A percentile compares a stretch with the other conserved stretches of the same genome.
phyloP scores from a whole-genome alignment of 2,888 invertebrate genomes.

The Smittia aterrima region DNA sequence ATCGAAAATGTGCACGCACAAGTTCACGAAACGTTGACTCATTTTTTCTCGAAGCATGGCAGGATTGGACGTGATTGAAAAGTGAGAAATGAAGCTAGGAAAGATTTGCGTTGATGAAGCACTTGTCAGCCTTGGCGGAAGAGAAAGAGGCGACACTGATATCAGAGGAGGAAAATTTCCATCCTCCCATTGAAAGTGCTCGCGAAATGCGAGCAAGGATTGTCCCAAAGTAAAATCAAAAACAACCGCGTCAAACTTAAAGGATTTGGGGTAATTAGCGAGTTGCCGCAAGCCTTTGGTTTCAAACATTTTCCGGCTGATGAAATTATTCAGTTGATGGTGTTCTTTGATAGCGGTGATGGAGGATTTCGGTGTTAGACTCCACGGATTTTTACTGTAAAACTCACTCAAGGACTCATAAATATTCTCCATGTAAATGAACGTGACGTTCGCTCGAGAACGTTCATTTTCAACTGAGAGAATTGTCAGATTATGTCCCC shows the following conservation, averaged over 20 bases:
- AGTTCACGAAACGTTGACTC: conserved; percentile 30
- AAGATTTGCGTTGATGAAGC: conserved; percentile 21
- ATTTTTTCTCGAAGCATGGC: conserved; percentile 19
- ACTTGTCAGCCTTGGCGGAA: conserved; percentile 14
- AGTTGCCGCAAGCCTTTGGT: conserved; percentile 46
- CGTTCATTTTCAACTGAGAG: conserved; percentile 41
- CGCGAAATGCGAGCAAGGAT: conserved; percentile 44
- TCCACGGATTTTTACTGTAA: conserved; percentile 22
- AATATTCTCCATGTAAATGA: conserved; percentile 42
- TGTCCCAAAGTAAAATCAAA: conserved; percentile 44
- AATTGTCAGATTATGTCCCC: conserved; percentile 42
- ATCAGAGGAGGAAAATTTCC: conserved; percentile 44
- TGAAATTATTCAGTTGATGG: conserved; percentile 38
- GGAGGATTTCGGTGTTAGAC: background rate
- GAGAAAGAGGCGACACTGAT: conserved; percentile 33
- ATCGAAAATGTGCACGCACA: conserved; percentile 31
- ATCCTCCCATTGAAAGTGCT: conserved; percentile 43
- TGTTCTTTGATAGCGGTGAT: conserved; percentile 37
- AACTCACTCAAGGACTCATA: conserved; percentile 41
- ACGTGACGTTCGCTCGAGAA: conserved; percentile 42
- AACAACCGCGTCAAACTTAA: conserved; percentile 44
- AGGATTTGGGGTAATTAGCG: conserved; percentile 43
- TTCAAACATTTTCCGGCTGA: conserved; percentile 45
- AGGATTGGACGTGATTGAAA: background rate
- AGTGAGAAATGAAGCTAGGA: conserved; percentile 39